Conservation (phyloP, 2,888 invertebrate species). For the Drosophila yooni region DNA sequence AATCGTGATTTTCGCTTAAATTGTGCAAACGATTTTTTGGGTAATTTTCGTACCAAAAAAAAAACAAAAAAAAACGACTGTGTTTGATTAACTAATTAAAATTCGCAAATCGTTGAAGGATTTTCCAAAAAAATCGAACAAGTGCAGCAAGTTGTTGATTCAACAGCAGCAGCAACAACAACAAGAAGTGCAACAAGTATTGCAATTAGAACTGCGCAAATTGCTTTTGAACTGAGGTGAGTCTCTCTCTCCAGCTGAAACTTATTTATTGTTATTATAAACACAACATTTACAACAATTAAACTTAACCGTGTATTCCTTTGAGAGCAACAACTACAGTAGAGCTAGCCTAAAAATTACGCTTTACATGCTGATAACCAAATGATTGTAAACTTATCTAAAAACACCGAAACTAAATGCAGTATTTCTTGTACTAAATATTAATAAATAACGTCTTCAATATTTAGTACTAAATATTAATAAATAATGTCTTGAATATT, state of each 20-base stretch:
- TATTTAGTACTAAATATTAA: slow-evolving; percentile 43
- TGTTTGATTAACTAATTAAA: slow-evolving; percentile 60
- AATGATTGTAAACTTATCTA: slow-evolving; percentile 22
- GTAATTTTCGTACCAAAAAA: slow-evolving; percentile 26
- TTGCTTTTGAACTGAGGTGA: slow-evolving; percentile 51
- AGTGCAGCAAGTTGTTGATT: slow-evolving; percentile 47
- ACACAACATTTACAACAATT: neutral
- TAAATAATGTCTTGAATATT: slow-evolving; percentile 29
- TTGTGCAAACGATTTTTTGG: slow-evolving; percentile 75
- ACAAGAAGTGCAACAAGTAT: slow-evolving; percentile 26
- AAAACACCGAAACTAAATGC: slow-evolving; percentile 30
- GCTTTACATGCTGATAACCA: slow-evolving; percentile 40
- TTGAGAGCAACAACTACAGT: slow-evolving; percentile 27
- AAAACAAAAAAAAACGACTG: slow-evolving; percentile 48
- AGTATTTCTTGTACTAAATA: slow-evolving; percentile 12
- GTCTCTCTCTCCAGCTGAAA: slow-evolving; percentile 16
- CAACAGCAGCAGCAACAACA: slow-evolving; percentile 20
- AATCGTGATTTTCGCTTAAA: slow-evolving; percentile 76
- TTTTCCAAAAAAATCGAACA: slow-evolving; percentile 40
- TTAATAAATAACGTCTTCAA: slow-evolving; percentile 37
- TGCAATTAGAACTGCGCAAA: slow-evolving; percentile 76
- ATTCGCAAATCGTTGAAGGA: slow-evolving; percentile 49
- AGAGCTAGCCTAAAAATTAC: slow-evolving; percentile 50
- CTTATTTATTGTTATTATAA: neutral
- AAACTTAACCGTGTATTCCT: slow-evolving; percentile 15